These are phyloP conservation scores for Monarcha castaneiventris DNA, from an alignment of 2,113 vertebrate genomes.

Conservation along the genomic window DNA sequence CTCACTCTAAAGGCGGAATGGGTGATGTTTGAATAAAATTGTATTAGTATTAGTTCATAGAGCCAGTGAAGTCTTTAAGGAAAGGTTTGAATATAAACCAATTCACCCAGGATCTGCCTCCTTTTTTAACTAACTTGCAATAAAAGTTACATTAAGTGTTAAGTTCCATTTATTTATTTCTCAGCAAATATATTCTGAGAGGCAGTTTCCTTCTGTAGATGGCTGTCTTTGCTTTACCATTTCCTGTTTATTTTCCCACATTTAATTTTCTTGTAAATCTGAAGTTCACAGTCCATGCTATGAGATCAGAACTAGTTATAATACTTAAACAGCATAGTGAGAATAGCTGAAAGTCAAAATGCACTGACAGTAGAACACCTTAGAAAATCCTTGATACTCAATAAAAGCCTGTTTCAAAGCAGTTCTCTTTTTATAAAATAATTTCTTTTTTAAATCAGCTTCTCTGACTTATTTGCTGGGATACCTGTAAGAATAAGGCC, in stretches of 20 bases:
- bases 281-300: neutral
- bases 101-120: neutral
- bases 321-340: neutral
- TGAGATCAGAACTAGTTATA: neutral
- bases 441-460: neutral
- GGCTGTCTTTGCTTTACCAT: neutral
- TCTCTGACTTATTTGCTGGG: neutral
- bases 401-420: neutral
- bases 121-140: neutral
- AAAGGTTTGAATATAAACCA: neutral
- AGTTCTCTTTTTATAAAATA: neutral
- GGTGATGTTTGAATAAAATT: neutral
- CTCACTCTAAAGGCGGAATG: neutral
- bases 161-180: neutral
- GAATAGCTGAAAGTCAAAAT: neutral
- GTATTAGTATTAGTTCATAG: neutral
- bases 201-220: neutral
- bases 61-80: neutral
- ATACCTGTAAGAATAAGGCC: neutral
- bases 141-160: neutral
- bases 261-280: constrained; percentile 9
- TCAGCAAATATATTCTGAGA: neutral
- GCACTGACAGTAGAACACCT: neutral
- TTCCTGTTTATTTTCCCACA: constrained; percentile 30
- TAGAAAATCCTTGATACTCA: neutral